phyloP scores from a whole-genome alignment of 2,113 vertebrate species.

The Manacus vitellinus region DNA sequence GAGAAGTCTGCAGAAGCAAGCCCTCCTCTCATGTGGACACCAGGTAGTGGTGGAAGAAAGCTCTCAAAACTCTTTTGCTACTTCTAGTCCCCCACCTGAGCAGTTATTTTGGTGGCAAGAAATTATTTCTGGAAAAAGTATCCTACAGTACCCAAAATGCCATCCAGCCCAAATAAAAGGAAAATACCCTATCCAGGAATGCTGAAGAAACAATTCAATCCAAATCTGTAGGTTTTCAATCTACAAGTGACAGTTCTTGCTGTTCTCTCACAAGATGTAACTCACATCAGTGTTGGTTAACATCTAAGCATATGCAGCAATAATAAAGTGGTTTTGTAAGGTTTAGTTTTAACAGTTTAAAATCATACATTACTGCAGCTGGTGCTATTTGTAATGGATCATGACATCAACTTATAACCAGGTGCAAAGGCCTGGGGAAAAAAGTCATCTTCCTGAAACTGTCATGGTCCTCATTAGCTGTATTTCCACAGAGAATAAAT shows the following conservation, averaged over 20 bases:
- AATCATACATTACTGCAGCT: neutral
- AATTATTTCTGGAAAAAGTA: neutral
- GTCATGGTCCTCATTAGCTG: neutral
- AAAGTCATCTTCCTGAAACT: neutral
- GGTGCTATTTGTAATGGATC: neutral
- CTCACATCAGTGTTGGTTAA: neutral
- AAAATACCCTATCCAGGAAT: neutral
- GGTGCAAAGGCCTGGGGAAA: neutral
- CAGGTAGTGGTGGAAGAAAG: neutral
- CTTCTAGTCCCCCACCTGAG: neutral
- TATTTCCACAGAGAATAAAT: neutral
- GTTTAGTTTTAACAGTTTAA: neutral
- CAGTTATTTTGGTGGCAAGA: neutral
- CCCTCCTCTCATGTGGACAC: neutral
- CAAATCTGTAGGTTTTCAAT: neutral
- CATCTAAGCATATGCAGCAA: neutral
- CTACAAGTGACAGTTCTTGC: neutral
- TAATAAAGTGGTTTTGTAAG: neutral
- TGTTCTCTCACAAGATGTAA: neutral
- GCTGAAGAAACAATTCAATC: neutral
- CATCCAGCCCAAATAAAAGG: neutral
- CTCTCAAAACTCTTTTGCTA: neutral
- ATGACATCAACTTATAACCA: neutral
- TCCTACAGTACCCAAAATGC: neutral
- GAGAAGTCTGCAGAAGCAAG: neutral